These are phyloP conservation scores for Tolypeutes matacus DNA, from an alignment of 2,797 vertebrate species.

Conservation along the genomic window DNA sequence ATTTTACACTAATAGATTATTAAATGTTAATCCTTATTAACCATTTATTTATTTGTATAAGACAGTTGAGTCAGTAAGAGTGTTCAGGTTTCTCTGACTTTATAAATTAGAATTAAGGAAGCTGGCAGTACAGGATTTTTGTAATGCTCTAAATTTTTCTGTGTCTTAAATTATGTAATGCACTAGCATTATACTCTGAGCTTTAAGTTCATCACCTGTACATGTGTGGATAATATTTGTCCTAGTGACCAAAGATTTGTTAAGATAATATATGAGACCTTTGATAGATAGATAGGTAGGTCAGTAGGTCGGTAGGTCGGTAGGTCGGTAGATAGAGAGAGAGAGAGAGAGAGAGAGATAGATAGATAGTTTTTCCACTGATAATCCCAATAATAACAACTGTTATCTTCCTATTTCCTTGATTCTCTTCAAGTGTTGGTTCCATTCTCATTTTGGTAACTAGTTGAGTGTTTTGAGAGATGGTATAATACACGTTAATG, in stretches of 20 bases:
- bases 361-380: neutral
- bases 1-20: conserved; percentile 29
- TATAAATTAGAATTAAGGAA: conserved; percentile 47
- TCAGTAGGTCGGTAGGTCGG: too few relatives aligned
- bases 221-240: conserved; percentile 14
- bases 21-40: conserved; percentile 40
- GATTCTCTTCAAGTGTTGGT: neutral
- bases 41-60: neutral
- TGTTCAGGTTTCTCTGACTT: conserved; percentile 55
- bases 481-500: neutral
- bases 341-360: too few relatives aligned
- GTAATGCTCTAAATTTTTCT: neutral
- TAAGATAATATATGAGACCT: neutral
- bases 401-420: neutral
- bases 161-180: conserved; percentile 2
- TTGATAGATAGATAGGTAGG: neutral
- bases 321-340: too few relatives aligned
- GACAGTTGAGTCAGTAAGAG: neutral
- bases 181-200: neutral
- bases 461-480: neutral
- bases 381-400: neutral
- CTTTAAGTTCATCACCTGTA: neutral
- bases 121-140: conserved; percentile 5
- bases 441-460: conserved; percentile 33
- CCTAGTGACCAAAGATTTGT: neutral